phyloP scores from a whole-genome alignment of 1,140 invertebrate genomes.

The Sinonovacula constricta region DNA sequence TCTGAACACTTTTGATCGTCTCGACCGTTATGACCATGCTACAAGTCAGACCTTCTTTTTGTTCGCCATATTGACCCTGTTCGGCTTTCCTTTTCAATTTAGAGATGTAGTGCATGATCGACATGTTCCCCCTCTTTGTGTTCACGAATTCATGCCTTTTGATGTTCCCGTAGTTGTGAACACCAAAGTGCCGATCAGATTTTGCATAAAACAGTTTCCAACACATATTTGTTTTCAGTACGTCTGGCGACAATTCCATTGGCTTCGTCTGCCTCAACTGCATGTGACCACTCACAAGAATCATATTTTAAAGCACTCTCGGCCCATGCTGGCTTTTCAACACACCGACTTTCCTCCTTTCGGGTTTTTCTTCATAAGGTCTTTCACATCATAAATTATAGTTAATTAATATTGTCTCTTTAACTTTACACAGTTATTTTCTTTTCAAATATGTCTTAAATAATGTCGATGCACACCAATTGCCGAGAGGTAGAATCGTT shows the following conservation, averaged over 20 bases:
- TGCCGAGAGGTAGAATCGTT: too few relatives aligned
- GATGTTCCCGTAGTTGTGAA: constrained; percentile 41
- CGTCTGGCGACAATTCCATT: neutral
- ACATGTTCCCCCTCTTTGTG: constrained; percentile 2
- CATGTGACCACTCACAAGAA: constrained; percentile 20
- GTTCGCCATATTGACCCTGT: constrained; percentile 13
- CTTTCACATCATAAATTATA: too few relatives aligned
- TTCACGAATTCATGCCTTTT: constrained; percentile 40
- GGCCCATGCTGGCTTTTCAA: too few relatives aligned
- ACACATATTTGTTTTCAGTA: constrained; percentile 17
- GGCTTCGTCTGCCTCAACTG: neutral
- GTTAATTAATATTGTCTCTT: too few relatives aligned
- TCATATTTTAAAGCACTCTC: constrained; percentile 19
- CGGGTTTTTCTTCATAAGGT: constrained; percentile 38
- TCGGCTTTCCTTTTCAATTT: constrained; percentile 26
- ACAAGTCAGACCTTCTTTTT: constrained; percentile 8
- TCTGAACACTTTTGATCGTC: too few relatives aligned
- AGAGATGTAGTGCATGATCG: constrained; percentile 15
- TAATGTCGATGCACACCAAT: too few relatives aligned
- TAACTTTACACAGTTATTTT: too few relatives aligned
- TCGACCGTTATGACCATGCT: constrained; percentile 15
- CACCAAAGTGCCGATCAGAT: constrained; percentile 40
- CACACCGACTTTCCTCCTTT: constrained; percentile 26
- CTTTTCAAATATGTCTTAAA: too few relatives aligned
- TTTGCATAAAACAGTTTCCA: constrained; percentile 19